These are phyloP conservation scores for Tetragonula clypearis DNA, from an alignment of 1,140 invertebrate species.

Conservation along the genomic window DNA sequence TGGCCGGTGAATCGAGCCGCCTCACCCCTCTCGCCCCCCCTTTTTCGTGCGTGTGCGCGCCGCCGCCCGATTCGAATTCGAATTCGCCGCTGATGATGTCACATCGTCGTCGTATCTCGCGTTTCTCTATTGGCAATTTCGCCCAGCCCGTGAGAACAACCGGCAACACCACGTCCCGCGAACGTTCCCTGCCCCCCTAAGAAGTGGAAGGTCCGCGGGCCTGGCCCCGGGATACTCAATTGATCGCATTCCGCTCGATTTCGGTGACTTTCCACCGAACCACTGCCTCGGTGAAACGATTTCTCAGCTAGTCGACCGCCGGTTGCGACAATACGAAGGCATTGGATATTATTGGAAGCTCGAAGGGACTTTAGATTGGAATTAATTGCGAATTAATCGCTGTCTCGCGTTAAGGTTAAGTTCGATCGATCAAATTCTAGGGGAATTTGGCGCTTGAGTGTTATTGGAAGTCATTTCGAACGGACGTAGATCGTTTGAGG, in stretches of 20 bases:
- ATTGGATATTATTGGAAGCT: too few species aligned
- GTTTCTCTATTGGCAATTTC: conserved; percentile 49
- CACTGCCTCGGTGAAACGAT: not conserved
- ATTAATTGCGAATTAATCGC: too few species aligned
- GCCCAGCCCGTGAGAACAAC: conserved; percentile 50
- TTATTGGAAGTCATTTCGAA: too few species aligned
- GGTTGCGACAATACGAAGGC: too few species aligned
- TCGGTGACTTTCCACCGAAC: not conserved
- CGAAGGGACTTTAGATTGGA: too few species aligned
- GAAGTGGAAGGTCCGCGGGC: not conserved
- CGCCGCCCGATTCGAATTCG: conserved; percentile 31
- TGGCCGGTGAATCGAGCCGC: conserved; percentile 40
- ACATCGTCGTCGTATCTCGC: conserved; percentile 25
- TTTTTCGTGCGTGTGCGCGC: conserved; percentile 24
- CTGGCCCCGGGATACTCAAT: not conserved
- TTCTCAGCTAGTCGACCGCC: too few species aligned
- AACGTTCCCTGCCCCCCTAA: not conserved
- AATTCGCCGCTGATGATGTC: conserved; percentile 63
- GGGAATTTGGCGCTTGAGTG: too few species aligned
- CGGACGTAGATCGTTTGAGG: too few species aligned
- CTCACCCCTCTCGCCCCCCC: too few species aligned
- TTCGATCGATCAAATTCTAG: too few species aligned
- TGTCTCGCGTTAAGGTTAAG: too few species aligned
- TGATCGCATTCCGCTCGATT: not conserved
- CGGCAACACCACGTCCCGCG: not conserved